Conservation (phyloP, 2,797 vertebrate genomes). For the Steatocranus sp. region DNA sequence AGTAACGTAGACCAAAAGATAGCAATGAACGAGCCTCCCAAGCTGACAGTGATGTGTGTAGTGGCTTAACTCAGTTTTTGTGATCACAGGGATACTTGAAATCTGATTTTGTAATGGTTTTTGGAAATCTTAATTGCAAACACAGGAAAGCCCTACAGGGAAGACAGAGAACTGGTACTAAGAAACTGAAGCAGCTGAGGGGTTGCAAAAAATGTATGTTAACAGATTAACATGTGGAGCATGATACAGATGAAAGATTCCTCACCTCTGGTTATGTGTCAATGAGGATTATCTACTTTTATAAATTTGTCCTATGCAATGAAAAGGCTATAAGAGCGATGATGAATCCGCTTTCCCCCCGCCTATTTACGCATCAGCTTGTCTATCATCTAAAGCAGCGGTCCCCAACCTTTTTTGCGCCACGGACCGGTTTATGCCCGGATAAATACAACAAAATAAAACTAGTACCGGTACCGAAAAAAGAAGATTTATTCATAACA, state of each 20-base stretch:
- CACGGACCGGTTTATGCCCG: too few relatives aligned
- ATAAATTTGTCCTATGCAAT: constrained; percentile 19
- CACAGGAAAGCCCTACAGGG: not conserved
- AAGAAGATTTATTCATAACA: too few relatives aligned
- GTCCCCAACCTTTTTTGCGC: too few relatives aligned
- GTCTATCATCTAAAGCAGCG: constrained; percentile 11
- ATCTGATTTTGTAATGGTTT: constrained; percentile 2
- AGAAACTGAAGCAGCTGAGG: constrained; percentile 6
- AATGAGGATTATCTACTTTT: constrained; percentile 24
- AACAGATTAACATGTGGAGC: constrained; percentile 29
- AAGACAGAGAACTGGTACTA: not conserved
- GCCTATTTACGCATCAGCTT: constrained; percentile 24
- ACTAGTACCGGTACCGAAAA: too few relatives aligned
- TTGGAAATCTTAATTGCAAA: constrained; percentile 33
- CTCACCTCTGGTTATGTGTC: constrained; percentile 17
- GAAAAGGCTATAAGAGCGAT: constrained; percentile 21
- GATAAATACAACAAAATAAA: too few relatives aligned
- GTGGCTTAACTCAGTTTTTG: not conserved
- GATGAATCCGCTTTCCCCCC: not conserved
- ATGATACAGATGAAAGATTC: constrained; percentile 9
- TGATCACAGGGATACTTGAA: not conserved
- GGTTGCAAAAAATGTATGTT: not conserved
- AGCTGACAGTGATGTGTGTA: constrained; percentile 2
- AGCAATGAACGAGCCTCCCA: not conserved
- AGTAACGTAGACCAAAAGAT: not conserved